Conservation (phyloP, 2,113 vertebrate genomes). For the Calidris pugnax region DNA sequence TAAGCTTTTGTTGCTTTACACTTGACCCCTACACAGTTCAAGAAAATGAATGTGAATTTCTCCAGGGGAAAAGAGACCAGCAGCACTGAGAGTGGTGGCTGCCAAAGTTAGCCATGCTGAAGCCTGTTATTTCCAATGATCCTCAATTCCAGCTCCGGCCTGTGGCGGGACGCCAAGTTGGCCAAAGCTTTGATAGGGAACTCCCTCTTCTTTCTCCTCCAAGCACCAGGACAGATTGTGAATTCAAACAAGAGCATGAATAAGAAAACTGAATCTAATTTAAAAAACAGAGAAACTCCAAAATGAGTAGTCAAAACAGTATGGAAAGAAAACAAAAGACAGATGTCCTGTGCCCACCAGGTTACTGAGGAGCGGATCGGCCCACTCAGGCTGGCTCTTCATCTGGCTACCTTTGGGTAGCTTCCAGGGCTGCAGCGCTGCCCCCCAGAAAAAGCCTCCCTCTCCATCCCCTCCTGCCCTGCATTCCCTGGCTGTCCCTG, state of each 20-base stretch:
- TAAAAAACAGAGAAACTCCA: not conserved
- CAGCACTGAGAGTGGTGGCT: not conserved
- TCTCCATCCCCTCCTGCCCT: fast-evolving
- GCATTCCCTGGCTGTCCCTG: fast-evolving
- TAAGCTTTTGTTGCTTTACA: fast-evolving
- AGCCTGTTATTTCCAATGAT: not conserved
- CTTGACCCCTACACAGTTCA: not conserved
- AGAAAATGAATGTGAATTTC: not conserved
- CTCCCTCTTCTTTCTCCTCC: not conserved
- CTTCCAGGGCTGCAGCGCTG: not conserved
- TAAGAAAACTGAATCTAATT: not conserved
- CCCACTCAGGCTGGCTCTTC: not conserved
- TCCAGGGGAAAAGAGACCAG: not conserved
- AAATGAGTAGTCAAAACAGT: not conserved
- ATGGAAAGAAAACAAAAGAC: not conserved
- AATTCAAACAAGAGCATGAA: not conserved
- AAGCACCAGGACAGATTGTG: not conserved
- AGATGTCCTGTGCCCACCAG: too few relatives aligned
- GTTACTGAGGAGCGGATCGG: fast-evolving
- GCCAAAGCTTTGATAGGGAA: not conserved
- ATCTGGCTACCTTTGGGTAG: fast-evolving
- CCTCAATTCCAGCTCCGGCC: not conserved
- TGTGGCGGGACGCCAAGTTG: not conserved
- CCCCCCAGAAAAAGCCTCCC: not conserved
- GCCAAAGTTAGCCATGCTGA: not conserved